Conservation (phyloP, 2,113 vertebrate genomes). For the Protomyctophum bolini region DNA sequence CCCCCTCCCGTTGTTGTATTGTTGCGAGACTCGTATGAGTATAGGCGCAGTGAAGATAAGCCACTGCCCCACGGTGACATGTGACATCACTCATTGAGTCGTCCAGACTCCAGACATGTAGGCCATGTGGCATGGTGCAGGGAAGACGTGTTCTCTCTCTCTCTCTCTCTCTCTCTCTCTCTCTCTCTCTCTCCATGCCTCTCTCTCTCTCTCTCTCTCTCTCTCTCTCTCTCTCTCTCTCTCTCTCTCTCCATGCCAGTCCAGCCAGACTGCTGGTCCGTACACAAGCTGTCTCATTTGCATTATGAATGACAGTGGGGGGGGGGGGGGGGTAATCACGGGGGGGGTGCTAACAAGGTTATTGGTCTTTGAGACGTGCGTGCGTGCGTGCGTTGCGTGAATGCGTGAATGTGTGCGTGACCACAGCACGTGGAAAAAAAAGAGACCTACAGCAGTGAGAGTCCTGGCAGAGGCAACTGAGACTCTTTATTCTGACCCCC, state of each 20-base stretch:
- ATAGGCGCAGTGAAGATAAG: too few relatives aligned
- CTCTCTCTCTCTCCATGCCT: conserved; percentile 4
- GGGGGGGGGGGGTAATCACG: conserved; percentile 84
- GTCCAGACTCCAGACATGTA: too few relatives aligned
- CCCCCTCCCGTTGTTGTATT: conserved; percentile 55
- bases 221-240: conserved; percentile 21
- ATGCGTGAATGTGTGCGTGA: too few relatives aligned
- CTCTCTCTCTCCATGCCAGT: conserved; percentile 64
- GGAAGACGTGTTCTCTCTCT: conserved; percentile 65
- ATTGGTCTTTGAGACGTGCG: conserved; percentile 88
- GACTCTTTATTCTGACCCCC: conserved; percentile 82
- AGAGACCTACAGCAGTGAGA: conserved; percentile 93
- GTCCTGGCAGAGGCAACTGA: conserved; percentile 84
- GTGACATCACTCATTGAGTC: conserved; percentile 80
- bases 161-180: conserved; percentile 37
- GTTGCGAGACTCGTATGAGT: too few relatives aligned
- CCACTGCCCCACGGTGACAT: conserved; percentile 55
- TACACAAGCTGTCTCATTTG: conserved; percentile 88
- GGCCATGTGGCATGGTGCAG: conserved; percentile 74
- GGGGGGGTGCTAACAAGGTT: conserved; percentile 93
- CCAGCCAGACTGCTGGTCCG: conserved; percentile 81
- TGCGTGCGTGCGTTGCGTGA: too few relatives aligned
- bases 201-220: conserved; percentile 6
- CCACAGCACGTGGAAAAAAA: conserved; percentile 86
- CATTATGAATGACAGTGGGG: conserved; percentile 90